A percentile compares a stretch with the other conserved stretches of the same genome.
These are phyloP conservation scores for Subanguina moxae DNA, from an alignment of 1,140 invertebrate species.

Conservation along the genomic window DNA sequence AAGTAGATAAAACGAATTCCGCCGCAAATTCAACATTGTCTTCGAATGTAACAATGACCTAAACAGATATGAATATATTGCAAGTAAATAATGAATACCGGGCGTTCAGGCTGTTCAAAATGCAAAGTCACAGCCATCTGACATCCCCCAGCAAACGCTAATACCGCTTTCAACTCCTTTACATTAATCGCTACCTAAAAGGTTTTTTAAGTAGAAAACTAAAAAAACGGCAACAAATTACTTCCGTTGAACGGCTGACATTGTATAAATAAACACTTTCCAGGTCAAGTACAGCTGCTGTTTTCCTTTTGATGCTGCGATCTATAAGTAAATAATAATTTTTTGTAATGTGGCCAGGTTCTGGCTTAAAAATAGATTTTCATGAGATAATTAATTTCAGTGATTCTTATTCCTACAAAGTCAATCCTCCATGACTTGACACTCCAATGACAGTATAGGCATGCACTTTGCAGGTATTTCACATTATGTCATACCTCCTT, in stretches of 20 bases:
- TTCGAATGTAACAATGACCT: background rate
- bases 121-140: background rate
- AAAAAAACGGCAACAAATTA: no score
- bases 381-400: no score
- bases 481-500: no score
- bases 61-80: background rate
- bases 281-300: background rate
- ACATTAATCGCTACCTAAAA: background rate
- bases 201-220: no score
- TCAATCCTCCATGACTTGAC: no score
- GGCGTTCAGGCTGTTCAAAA: background rate
- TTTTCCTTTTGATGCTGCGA: background rate
- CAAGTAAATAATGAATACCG: background rate
- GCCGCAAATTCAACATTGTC: background rate
- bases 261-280: background rate
- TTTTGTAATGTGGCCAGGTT: no score
- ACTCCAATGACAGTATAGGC: no score
- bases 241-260: background rate
- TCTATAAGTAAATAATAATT: background rate
- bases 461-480: no score
- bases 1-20: background rate
- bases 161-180: constrained; percentile 3
- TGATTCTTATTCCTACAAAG: no score
- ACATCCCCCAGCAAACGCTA: background rate
- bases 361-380: no score